Evolutionary conservation across 2,113 vertebrate species (phyloP).

Genomic region (Rhodinocichla rosea): DNA sequence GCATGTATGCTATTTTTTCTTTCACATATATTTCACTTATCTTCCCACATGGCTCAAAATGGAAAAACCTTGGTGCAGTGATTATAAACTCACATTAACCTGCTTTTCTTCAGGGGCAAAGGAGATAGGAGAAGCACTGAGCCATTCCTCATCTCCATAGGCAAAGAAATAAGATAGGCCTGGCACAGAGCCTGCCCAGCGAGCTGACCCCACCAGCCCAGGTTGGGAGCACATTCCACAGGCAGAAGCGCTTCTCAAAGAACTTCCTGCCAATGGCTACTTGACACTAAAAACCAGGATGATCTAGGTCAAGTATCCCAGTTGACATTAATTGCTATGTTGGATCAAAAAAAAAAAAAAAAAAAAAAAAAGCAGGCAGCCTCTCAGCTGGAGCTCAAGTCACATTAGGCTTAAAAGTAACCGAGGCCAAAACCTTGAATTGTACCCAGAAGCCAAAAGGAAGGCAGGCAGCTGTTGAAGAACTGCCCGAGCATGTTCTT

Average conservation of each 20-base stretch:
- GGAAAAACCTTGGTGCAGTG: background rate
- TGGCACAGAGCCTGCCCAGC: background rate
- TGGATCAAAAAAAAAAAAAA: background rate
- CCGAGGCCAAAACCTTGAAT: background rate
- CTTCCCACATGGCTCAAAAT: background rate
- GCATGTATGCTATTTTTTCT: background rate
- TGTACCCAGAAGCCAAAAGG: constrained; percentile 12
- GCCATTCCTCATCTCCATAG: constrained; percentile 11
- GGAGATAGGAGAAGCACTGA: background rate
- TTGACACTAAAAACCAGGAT: constrained; percentile 53
- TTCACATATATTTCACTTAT: background rate
- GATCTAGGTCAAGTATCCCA: constrained; percentile 51
- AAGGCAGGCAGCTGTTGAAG: constrained; percentile 5
- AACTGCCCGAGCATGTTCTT: background rate
- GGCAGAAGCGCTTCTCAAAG: background rate
- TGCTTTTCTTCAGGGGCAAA: background rate
- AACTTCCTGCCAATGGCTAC: constrained; percentile 57
- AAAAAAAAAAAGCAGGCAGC: background rate
- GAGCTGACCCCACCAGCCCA: background rate
- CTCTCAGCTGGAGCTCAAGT: background rate
- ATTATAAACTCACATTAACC: background rate
- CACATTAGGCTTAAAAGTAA: background rate
- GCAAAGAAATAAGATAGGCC: constrained; percentile 34
- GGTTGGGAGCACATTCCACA: constrained; percentile 16
- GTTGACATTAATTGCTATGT: constrained; percentile 46